Conservation (phyloP, 2,113 vertebrate species). For the Trogon melanurus region DNA sequence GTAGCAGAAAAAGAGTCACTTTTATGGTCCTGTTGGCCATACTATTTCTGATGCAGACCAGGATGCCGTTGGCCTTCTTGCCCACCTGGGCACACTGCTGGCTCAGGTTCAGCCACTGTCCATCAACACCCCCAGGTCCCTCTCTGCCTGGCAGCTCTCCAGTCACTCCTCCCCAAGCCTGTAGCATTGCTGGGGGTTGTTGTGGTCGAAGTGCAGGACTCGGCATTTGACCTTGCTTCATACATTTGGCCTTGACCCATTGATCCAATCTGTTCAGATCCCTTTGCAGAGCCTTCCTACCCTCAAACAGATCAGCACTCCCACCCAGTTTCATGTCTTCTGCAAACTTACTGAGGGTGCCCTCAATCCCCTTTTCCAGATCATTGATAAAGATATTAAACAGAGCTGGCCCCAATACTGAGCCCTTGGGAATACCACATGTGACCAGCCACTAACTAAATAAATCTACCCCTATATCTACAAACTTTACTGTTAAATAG, state of each 20-base stretch:
- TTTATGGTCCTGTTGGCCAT: background rate
- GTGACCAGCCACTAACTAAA: accelerated
- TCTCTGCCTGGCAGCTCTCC: too few relatives aligned
- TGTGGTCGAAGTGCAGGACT: too few relatives aligned
- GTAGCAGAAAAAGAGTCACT: background rate
- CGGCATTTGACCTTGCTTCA: accelerated
- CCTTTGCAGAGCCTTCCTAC: background rate
- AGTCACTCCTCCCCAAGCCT: too few relatives aligned
- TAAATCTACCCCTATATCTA: background rate
- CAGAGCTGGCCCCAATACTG: accelerated
- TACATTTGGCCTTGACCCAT: accelerated
- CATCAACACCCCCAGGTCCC: too few relatives aligned
- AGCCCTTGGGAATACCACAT: background rate
- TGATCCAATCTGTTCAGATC: background rate
- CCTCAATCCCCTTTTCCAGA: accelerated
- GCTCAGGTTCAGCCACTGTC: too few relatives aligned
- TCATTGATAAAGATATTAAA: background rate
- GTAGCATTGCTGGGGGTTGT: too few relatives aligned
- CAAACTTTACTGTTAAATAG: background rate
- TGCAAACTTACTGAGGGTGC: too few relatives aligned
- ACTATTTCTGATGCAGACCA: background rate
- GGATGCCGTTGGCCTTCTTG: background rate
- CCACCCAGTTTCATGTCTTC: background rate
- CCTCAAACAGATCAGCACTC: background rate
- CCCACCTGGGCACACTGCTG: too few relatives aligned